phyloP scores from a whole-genome alignment of 2,888 invertebrate species.

The Rhopalosiphum nymphaeae region DNA sequence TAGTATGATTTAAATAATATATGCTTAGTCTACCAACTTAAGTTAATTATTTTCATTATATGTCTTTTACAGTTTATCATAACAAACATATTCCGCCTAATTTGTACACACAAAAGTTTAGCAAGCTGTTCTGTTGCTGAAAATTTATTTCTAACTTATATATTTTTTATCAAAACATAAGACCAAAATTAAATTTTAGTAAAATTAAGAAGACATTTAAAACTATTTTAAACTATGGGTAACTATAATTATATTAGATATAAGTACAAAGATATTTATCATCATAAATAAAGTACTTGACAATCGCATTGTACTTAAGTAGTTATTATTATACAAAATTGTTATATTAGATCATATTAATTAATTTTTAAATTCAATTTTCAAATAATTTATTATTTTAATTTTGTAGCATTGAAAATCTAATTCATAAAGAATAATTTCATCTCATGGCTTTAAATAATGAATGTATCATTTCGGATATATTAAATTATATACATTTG shows the following conservation, averaged over 20 bases:
- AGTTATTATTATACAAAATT: background rate
- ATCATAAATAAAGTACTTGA: background rate
- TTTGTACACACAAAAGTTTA: background rate
- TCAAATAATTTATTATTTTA: background rate
- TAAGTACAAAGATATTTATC: background rate
- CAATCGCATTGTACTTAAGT: background rate
- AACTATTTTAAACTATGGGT: background rate
- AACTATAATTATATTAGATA: background rate
- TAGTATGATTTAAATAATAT: background rate
- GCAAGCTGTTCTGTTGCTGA: background rate
- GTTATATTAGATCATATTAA: background rate
- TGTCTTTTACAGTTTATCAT: background rate
- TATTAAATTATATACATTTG: background rate
- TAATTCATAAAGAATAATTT: background rate
- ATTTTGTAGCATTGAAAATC: background rate
- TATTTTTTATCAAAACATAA: background rate
- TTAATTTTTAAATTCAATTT: background rate
- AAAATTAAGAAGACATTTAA: background rate
- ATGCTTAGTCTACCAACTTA: background rate
- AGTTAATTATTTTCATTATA: background rate
- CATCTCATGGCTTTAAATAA: background rate
- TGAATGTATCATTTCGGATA: background rate
- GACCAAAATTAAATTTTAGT: background rate
- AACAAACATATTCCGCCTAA: background rate
- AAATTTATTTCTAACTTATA: background rate